A percentile compares a stretch with the other conserved stretches of the same genome.
These are phyloP conservation scores for Lanius ludovicianus DNA, from an alignment of 2,113 vertebrate species.

Conservation along the genomic window DNA sequence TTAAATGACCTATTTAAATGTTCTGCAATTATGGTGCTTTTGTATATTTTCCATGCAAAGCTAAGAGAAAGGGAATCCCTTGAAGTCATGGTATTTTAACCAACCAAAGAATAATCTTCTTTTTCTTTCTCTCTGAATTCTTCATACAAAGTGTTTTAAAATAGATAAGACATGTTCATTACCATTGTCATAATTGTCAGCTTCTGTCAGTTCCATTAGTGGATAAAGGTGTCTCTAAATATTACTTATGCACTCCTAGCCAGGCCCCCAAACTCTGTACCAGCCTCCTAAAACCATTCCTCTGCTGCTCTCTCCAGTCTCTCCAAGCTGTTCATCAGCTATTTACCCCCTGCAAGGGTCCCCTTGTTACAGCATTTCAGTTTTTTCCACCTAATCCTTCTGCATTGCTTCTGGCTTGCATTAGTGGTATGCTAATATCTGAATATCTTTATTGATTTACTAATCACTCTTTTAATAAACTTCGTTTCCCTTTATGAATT, in stretches of 20 bases:
- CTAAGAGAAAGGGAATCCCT: slow-evolving; percentile 28
- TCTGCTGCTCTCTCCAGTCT: not conserved
- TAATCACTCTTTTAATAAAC: slow-evolving; percentile 25
- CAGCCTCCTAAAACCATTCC: not conserved
- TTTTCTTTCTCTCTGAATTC: not conserved
- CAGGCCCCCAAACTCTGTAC: not conserved
- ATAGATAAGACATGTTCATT: slow-evolving; percentile 42
- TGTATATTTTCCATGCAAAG: slow-evolving; percentile 12
- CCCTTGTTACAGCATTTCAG: not conserved
- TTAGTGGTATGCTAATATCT: not conserved
- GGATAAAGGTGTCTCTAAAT: not conserved
- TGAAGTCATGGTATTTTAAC: slow-evolving; percentile 41
- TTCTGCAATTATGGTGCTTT: slow-evolving; percentile 40
- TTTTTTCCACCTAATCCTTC: not conserved
- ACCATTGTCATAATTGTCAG: not conserved
- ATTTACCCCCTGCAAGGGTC: not conserved
- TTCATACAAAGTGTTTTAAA: slow-evolving; percentile 14
- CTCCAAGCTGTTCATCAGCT: not conserved
- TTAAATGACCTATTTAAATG: slow-evolving; percentile 45
- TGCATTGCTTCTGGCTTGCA: not conserved
- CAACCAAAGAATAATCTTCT: not conserved
- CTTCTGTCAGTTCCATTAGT: slow-evolving; percentile 22
- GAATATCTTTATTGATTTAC: not conserved
- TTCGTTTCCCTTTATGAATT: not conserved
- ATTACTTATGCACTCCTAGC: not conserved